Evolutionary conservation across 2,113 vertebrate species (phyloP), one percentile per base, ranked within the genome.

Genomic region (Madoqua kirkii): DNA sequence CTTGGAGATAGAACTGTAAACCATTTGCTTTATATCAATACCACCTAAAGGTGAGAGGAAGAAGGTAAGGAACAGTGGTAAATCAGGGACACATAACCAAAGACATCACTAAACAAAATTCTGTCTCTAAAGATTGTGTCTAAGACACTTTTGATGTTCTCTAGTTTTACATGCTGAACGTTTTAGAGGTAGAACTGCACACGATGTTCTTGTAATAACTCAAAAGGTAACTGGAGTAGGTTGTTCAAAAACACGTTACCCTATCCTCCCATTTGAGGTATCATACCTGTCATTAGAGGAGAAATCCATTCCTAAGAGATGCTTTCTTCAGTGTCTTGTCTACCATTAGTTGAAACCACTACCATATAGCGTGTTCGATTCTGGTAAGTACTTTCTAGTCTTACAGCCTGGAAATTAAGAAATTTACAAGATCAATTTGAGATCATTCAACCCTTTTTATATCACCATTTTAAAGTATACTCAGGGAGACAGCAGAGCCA

Each of bases 351-450:
- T 97, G 99, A 99, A 90, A 99, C 99, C 25, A 99, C 99, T 92
- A 99, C 99, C 99, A 99, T 99, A 98, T 99, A 99, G 59, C 99
- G 99, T 4, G 99, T 99, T 97, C 99, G 99, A 98, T 99, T 99
- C 98, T 99, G 98, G 97, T 99, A 99, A 54, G 99, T 99, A 78
- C 99, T 99, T 99, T 99, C 99, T 98, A 99, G 98, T 97, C 99
- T 99, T 87, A 99, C 99, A 86, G 99, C 99, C 99, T 99, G 95
- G 54, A 82, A 57, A 95, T 89, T 86, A 84, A 57, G 19, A 91
- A 78, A 85, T 79, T 96, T 55, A 94, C 36, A 94, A 96, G n/a
- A 33, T 71, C 45, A 91, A 60, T 48, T 95, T 96, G 45, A 78
- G 67, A 71, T 84, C 64, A 91, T 91, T 93, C 40, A 54, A 95